Conservation (phyloP, 2,888 invertebrate genomes). For the Epinotia bilunana region DNA sequence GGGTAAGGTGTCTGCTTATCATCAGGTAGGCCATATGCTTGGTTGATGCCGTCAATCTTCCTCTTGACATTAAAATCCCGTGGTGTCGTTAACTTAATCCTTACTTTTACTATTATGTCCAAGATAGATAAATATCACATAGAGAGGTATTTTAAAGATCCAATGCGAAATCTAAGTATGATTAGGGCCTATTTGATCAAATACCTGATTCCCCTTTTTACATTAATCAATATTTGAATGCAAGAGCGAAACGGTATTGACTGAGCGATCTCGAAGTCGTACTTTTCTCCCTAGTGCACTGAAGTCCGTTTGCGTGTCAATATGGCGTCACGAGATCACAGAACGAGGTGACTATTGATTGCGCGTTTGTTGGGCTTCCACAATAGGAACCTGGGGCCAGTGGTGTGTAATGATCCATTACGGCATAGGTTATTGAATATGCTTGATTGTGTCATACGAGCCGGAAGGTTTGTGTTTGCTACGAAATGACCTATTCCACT, state of each 20-base stretch:
- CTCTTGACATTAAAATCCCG: background rate
- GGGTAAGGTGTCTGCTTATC: too few species aligned
- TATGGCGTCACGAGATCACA: conserved; percentile 30
- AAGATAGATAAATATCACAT: too few species aligned
- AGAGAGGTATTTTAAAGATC: too few species aligned
- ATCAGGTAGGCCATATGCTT: too few species aligned
- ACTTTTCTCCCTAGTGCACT: background rate
- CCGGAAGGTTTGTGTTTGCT: too few species aligned
- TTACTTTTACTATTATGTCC: too few species aligned
- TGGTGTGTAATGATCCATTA: conserved; percentile 22
- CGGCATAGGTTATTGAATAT: background rate
- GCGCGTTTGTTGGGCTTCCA: conserved; percentile 29
- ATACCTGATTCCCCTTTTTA: too few species aligned
- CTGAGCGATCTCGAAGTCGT: background rate
- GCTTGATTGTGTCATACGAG: background rate
- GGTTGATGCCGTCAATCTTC: background rate
- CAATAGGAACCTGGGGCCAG: conserved; percentile 34
- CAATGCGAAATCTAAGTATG: too few species aligned
- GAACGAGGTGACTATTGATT: conserved; percentile 43
- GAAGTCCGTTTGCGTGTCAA: background rate
- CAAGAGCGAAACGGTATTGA: background rate
- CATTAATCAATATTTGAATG: background rate
- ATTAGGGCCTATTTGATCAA: too few species aligned
- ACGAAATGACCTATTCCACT: too few species aligned
- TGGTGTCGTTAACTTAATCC: too few species aligned